phyloP scores from a whole-genome alignment of 37 sponge, comb jelly and placozoan species.

The Geodia barretti region DNA sequence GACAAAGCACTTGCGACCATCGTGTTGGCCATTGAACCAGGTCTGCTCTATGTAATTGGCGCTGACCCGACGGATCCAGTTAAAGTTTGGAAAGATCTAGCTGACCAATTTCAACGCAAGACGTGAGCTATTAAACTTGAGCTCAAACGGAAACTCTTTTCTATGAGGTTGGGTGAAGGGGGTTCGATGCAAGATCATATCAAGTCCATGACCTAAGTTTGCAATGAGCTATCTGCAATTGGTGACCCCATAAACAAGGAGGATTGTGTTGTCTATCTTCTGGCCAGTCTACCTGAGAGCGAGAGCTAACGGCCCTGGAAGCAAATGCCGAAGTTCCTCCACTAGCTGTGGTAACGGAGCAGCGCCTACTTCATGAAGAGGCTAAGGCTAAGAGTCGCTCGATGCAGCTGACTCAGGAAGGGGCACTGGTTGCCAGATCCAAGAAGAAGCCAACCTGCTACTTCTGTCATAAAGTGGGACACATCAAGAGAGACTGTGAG shows the following conservation, averaged over 20 bases:
- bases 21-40: slow-evolving; percentile 41
- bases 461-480: slow-evolving; percentile 5
- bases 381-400: slow-evolving; percentile 19
- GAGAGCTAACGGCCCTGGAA: slow-evolving; percentile 55
- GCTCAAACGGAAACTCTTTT: slow-evolving; percentile 32
- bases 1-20: slow-evolving; percentile 32
- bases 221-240: slow-evolving; percentile 33
- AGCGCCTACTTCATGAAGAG: slow-evolving; percentile 41
- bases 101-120: slow-evolving; percentile 55
- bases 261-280: slow-evolving; percentile 53
- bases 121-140: slow-evolving; percentile 54
- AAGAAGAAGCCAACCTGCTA: slow-evolving; percentile 8
- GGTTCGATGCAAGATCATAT: slow-evolving; percentile 59
- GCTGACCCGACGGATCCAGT: slow-evolving; percentile 51
- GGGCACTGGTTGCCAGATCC: slow-evolving; percentile 10
- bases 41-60: slow-evolving; percentile 53
- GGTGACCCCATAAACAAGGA: slow-evolving; percentile 37
- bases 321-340: too few relatives aligned
- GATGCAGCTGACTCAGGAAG: slow-evolving; percentile 15
- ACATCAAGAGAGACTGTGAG: slow-evolving; percentile 32
- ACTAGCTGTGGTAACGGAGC: slow-evolving; percentile 23
- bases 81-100: slow-evolving; percentile 49
- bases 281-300: slow-evolving; percentile 57
- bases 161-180: slow-evolving; percentile 48
- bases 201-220: slow-evolving; percentile 52